phyloP scores from a whole-genome alignment of 2,113 vertebrate species.

The Sinosuthora webbiana region DNA sequence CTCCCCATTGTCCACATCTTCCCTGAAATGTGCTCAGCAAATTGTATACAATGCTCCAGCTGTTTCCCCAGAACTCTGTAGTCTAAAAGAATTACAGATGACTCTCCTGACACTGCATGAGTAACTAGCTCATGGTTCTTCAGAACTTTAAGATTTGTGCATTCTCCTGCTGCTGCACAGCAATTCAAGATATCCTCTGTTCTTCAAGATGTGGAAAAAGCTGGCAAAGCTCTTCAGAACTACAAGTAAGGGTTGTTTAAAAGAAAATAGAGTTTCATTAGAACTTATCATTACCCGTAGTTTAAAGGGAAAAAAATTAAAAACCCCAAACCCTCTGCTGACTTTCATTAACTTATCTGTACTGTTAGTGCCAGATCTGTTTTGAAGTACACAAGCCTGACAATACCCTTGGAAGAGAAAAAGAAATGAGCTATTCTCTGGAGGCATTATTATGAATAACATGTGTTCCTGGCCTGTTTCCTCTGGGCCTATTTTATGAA shows the following conservation, averaged over 20 bases:
- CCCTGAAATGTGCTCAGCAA: background rate
- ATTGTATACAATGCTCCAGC: background rate
- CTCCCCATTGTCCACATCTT: constrained; percentile 5
- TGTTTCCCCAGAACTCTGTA: background rate
- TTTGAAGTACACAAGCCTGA: constrained; percentile 11
- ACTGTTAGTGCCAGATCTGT: background rate
- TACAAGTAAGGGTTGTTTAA: background rate
- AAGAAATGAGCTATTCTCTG: constrained; percentile 4
- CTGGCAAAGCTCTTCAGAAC: background rate
- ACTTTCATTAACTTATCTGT: constrained; percentile 15
- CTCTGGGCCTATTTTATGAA: constrained; percentile 26
- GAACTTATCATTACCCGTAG: background rate
- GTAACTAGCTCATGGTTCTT: background rate
- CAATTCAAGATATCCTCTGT: background rate
- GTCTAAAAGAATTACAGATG: background rate
- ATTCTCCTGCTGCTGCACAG: background rate
- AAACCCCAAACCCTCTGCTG: background rate
- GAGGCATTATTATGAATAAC: background rate
- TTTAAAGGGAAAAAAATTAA: background rate
- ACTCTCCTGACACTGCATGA: background rate
- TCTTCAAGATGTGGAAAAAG: background rate
- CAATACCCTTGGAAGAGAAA: background rate
- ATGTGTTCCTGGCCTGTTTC: background rate
- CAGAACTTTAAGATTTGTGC: background rate
- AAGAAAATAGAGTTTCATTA: background rate